Base-by-base conservation (phyloP, 2,797 vertebrate species). In the Lepilemur ruficaudatus region DNA sequence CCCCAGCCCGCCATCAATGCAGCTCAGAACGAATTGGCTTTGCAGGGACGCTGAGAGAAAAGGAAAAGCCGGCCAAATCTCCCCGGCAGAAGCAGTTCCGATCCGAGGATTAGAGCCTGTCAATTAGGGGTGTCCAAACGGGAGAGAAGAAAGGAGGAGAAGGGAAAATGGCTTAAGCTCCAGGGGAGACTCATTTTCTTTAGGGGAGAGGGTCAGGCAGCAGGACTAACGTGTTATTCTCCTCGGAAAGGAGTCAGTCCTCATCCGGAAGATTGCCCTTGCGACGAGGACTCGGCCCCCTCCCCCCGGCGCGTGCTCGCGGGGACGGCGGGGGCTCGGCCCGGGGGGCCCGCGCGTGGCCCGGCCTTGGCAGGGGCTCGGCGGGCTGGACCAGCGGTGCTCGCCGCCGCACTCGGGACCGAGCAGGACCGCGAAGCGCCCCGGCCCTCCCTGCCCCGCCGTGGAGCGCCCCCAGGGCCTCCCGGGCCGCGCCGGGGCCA, bases 321-420 rank as follows among this genome's bases (percentile, higher is more conserved):
- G 43, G 87, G 72, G 90, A 93, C 81, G 70, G 82, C 93, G 93
- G 96, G 98, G 98, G 98, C 98, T 98, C 98, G 4, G 57, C 35
- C 25, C 9, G 35, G 57, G 69, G 38, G 79, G 75, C 50, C 94
- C n/a, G 89, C 95, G 80, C 86, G 55, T 80, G 86, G 95, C 32
- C 23, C 10, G 1, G 48, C 80, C 80, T 57, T 13, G 14, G 73
- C 0, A 18, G 25, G 22, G 50, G 73, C 9, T 13, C 14, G 0
- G 55, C 55, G 10, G 38, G 23, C n/a, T 11, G 57, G 28, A 43
- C 61, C 63, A 6, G 25, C 30, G 0, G 2, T 59, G 57, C 57
- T 59, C 10, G 57, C 10, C 57, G 57, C 57, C 23, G 23, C 57
- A 59, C 23, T 59, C 57, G 57, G 23, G 57, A 59, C 23, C 2